Evolutionary conservation across 2,797 vertebrate genomes (phyloP).

Genomic region (Aeoliscus strigatus): DNA sequence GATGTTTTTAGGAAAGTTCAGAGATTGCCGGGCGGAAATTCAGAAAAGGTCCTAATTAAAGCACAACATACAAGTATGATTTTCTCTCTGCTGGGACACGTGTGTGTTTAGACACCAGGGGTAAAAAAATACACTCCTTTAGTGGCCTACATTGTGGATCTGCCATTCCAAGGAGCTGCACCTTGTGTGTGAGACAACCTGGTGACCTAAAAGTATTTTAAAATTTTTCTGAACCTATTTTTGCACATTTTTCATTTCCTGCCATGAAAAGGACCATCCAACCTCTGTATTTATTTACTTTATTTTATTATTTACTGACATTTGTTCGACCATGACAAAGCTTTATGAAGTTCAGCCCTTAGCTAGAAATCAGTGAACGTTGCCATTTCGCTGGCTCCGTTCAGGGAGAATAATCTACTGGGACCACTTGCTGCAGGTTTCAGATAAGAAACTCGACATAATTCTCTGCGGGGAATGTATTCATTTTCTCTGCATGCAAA

Average conservation of each 20-base stretch:
- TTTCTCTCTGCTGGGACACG: no score
- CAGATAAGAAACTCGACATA: slow-evolving; percentile 50
- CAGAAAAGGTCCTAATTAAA: slow-evolving; percentile 50
- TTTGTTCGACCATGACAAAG: slow-evolving; percentile 42
- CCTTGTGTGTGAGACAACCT: no score
- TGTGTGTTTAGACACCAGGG: no score
- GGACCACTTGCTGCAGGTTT: slow-evolving; percentile 34
- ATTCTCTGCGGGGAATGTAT: slow-evolving; percentile 46
- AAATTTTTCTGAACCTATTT: slow-evolving; percentile 5
- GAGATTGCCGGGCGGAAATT: slow-evolving; percentile 40
- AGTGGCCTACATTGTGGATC: no score
- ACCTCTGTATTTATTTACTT: slow-evolving; percentile 25
- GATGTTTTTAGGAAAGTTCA: slow-evolving; percentile 53
- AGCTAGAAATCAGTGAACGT: slow-evolving; percentile 49
- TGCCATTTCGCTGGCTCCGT: slow-evolving; percentile 32
- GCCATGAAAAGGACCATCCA: slow-evolving; percentile 33
- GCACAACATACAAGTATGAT: slow-evolving; percentile 24
- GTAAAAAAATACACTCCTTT: no score
- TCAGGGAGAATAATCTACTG: slow-evolving; percentile 51
- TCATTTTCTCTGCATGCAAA: slow-evolving; percentile 47
- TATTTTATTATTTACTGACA: slow-evolving; percentile 41
- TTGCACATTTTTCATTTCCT: slow-evolving; percentile 15
- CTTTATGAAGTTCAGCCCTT: slow-evolving; percentile 43
- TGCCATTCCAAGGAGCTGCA: no score
- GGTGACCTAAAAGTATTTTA: no score